Conservation (phyloP, 2,888 invertebrate species). For the Marasmarcha lunaedactyla region DNA sequence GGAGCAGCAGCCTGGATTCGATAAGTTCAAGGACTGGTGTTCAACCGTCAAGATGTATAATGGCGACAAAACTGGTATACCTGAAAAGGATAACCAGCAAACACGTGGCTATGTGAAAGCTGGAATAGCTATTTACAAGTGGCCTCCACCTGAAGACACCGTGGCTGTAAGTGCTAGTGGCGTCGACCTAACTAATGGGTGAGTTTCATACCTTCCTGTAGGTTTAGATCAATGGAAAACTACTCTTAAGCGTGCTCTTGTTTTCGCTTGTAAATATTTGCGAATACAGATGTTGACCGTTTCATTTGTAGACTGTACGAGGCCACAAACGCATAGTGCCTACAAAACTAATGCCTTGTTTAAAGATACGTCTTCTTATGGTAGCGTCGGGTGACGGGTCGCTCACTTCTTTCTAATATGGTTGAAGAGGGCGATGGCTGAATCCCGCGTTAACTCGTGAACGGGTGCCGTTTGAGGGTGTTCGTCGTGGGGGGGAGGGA, state of each 20-base stretch:
- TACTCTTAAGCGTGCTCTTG: not conserved
- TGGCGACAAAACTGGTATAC: slow-evolving; percentile 58
- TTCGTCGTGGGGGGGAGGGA: too few species aligned
- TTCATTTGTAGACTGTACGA: too few species aligned
- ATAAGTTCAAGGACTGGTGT: slow-evolving; percentile 76
- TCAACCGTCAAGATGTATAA: slow-evolving; percentile 73
- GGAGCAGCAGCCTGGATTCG: slow-evolving; percentile 75
- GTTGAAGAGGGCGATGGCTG: too few species aligned
- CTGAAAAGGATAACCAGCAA: slow-evolving; percentile 45
- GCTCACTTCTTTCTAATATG: too few species aligned
- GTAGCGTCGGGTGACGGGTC: too few species aligned
- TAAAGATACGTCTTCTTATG: too few species aligned
- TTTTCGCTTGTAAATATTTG: too few species aligned
- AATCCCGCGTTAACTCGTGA: too few species aligned
- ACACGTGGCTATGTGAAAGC: slow-evolving; percentile 40
- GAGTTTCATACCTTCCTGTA: slow-evolving; percentile 2
- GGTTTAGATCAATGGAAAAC: not conserved
- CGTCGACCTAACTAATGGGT: slow-evolving; percentile 67
- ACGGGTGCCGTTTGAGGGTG: too few species aligned
- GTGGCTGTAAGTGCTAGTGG: slow-evolving; percentile 61
- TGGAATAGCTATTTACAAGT: slow-evolving; percentile 72
- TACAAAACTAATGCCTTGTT: too few species aligned
- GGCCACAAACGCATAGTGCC: too few species aligned
- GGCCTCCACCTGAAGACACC: slow-evolving; percentile 71
- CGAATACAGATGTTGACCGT: too few species aligned